Conservation (phyloP, 2,888 invertebrate species). For the Scaptomyza polygonia region DNA sequence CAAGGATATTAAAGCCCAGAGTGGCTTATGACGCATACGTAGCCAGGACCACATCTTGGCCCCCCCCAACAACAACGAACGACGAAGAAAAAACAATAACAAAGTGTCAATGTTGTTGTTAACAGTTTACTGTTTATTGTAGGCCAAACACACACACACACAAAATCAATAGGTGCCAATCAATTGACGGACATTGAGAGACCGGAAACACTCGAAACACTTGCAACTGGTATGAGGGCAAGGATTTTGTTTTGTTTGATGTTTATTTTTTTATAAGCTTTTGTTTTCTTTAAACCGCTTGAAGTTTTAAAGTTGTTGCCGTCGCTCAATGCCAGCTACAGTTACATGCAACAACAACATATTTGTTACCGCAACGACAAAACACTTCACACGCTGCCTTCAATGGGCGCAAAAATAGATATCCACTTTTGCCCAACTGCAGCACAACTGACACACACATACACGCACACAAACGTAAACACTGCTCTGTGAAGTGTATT, state of each 20-base stretch:
- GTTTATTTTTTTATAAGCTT: constrained; percentile 21
- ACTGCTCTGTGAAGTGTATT: background rate
- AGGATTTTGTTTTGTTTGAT: constrained; percentile 31
- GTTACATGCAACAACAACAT: constrained; percentile 26
- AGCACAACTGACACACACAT: constrained; percentile 28
- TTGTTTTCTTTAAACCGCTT: constrained; percentile 44
- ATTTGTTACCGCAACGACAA: constrained; percentile 38
- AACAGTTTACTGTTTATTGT: constrained; percentile 15
- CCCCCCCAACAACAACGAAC: constrained; percentile 4
- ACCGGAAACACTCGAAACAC: constrained; percentile 37
- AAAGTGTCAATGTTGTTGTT: constrained; percentile 27
- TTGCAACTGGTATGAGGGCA: constrained; percentile 22
- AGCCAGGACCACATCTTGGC: constrained; percentile 71
- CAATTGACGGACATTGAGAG: constrained; percentile 55
- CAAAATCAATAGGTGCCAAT: constrained; percentile 42
- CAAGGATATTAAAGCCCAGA: constrained; percentile 77
- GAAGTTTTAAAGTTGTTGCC: constrained; percentile 42
- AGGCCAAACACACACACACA: constrained; percentile 6
- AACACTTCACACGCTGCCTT: constrained; percentile 47
- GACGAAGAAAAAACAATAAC: background rate
- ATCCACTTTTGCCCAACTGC: constrained; percentile 52
- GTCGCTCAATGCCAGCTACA: constrained; percentile 58
- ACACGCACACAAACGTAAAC: background rate
- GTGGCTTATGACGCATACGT: constrained; percentile 79
- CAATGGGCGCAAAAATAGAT: constrained; percentile 65